Base-by-base conservation (phyloP, 2,888 invertebrate genomes). In the Aporophyla nigra region DNA sequence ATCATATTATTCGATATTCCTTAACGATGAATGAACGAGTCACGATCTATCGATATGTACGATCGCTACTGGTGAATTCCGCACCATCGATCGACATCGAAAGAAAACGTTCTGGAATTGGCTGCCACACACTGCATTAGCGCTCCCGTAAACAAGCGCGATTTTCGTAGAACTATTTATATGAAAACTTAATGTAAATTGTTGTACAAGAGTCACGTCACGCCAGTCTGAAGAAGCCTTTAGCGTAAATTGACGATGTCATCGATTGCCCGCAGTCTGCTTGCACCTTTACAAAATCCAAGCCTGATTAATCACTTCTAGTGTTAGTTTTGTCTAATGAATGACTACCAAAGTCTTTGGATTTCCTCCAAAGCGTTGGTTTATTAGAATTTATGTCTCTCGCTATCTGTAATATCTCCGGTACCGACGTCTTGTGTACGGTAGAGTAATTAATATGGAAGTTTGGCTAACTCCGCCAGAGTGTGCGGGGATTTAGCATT, bases 371-470 rank as follows among this genome's bases (percentile, higher is more conserved):
- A 78, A 78, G n/a, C 33, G 51, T 33, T 62, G 24, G 66, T 82
- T 76, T 24, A 58, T 56, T 49, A 43, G 33, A 67, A 82, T 62
- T 62, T 46, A 76, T 83, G 43, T 68, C 43, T 82, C 53, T 27
- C 43, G 14, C 51, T 67, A 67, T 82, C 46, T 68, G 40, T 16
- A 54, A 69, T 77, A 58, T 77, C 58, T 63, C 58, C n/a, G 43
- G 14, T 51, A 33, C 24, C n/a, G 51, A 67, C 19, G 40, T 51
- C 14, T 67, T 62, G 66, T 67, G 56, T 67, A 46, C 12, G 24
- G n/a, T 21, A 21, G 24, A 12, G 61, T 24, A 75, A 78, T 78
- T 67, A 82, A 61, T 82, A 56, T 82, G 43, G 51, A 82, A 76
- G 66, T 78, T 67, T 62, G 56, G 54, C 19, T 43, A 43, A 51